These are phyloP conservation scores for Ellobium chinense DNA, from an alignment of 2,888 invertebrate genomes.

Conservation along the genomic window DNA sequence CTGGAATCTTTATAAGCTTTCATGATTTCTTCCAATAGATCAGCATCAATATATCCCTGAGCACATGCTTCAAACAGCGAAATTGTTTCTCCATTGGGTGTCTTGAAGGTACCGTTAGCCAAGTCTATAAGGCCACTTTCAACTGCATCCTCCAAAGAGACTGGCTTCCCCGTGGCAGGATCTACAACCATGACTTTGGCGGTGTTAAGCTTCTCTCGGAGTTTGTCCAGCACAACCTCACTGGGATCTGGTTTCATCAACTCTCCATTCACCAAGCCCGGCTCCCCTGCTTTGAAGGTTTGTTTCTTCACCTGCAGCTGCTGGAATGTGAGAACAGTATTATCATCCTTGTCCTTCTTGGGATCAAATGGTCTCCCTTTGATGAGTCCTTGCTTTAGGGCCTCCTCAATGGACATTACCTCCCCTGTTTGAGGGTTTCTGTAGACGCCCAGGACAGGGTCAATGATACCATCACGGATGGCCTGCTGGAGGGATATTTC, in stretches of 20 bases:
- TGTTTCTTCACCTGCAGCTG: conserved; percentile 71
- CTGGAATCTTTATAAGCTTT: conserved; percentile 67
- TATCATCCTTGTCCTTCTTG: conserved; percentile 53
- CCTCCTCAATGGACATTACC: conserved; percentile 68
- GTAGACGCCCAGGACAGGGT: conserved; percentile 69
- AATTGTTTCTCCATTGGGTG: conserved; percentile 40
- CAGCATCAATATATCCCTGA: conserved; percentile 66
- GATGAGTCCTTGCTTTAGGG: conserved; percentile 68
- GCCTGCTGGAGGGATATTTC: conserved; percentile 68
- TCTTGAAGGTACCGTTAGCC: conserved; percentile 47
- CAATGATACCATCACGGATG: conserved; percentile 69
- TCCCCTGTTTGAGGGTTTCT: conserved; percentile 71
- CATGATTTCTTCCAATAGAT: conserved; percentile 66
- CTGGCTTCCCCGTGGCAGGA: conserved; percentile 62
- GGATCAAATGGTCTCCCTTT: conserved; percentile 62
- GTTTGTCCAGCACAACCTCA: conserved; percentile 61
- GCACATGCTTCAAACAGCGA: conserved; percentile 70
- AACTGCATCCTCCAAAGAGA: conserved; percentile 73
- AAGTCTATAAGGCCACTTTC: conserved; percentile 70
- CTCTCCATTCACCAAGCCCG: conserved; percentile 56
- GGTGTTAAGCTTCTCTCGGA: conserved; percentile 64
- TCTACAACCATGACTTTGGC: conserved; percentile 44
- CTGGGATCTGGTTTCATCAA: conserved; percentile 52
- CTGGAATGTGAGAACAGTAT: conserved; percentile 64
- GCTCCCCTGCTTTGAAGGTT: conserved; percentile 61